Base-by-base conservation (phyloP, 2,888 invertebrate genomes). In the Tanytarsus gracilentus region DNA sequence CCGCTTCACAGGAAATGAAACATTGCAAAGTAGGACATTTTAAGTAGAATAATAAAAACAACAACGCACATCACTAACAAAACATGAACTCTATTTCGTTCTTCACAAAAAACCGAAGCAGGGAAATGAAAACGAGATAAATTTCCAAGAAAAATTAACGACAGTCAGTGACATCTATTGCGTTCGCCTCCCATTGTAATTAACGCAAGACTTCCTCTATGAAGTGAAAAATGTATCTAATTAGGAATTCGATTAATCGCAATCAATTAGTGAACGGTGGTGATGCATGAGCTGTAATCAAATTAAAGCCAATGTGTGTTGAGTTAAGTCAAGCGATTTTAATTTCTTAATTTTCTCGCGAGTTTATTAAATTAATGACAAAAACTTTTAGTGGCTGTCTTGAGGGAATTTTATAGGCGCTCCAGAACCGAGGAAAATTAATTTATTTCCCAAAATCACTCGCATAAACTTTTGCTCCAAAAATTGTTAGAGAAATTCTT, bases 101-200 rank as follows among this genome's bases (percentile, higher is more conserved):
- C 8, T 18, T 44, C 18, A 44, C 44, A 21, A 4, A 44, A 18
- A 44, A 44, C 18, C 18, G 23, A 5, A 44, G 5, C 18, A 8
- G 23, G 44, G 44, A 44, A 44, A 44, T 44, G 44, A 44, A 44
- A 44, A 44, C 23, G 44, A 11, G n/a, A 33, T 44, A 44, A 44
- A 44, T 21, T n/a, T n/a, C n/a, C 18, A 44, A 44, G 44, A 16
- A 23, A 44, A 16, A 44, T 23, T 23, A 44, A 44, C 44, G 16
- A 44, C 44, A 36, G 36, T 16, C 3, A 14, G 14, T 36, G 36
- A 36, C 36, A 36, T 36, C 36, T 36, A 36, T 36, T 36, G 36
- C 36, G 36, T 36, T 16, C n/a, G 16, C 36, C 36, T 14, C 16
- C 16, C 16, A n/a, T 36, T 36, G n/a, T 36, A 36, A 14, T 36